A percentile compares a stretch with the other conserved stretches of the same genome.
Conservation (phyloP, 2,888 invertebrate genomes). For the Ormyrus pomaceus region DNA sequence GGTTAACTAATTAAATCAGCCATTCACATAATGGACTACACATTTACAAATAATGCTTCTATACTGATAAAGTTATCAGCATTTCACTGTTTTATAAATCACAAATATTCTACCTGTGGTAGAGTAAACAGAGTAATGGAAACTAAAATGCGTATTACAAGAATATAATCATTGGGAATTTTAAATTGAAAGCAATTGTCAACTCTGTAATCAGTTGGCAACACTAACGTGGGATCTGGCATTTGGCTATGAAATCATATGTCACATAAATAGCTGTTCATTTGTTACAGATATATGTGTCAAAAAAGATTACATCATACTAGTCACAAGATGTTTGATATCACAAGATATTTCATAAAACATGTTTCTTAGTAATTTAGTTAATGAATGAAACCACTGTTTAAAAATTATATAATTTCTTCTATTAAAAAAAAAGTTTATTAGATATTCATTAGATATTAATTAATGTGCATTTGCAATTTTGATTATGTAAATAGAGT, state of each 20-base stretch:
- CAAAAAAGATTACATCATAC: slow-evolving; percentile 55
- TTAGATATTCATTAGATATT: not conserved
- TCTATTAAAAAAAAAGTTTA: not conserved
- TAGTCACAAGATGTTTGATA: slow-evolving; percentile 48
- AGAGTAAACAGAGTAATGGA: slow-evolving; percentile 25
- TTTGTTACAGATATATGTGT: slow-evolving; percentile 41
- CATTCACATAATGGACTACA: slow-evolving; percentile 11
- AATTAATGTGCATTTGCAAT: not conserved
- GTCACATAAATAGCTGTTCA: slow-evolving; percentile 51
- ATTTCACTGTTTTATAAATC: slow-evolving; percentile 36
- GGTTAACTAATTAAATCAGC: slow-evolving; percentile 36
- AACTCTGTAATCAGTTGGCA: slow-evolving; percentile 54
- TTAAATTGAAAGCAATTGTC: slow-evolving; percentile 50
- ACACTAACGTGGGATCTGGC: slow-evolving; percentile 31
- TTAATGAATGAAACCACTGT: not conserved
- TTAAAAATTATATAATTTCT: slow-evolving; percentile 23
- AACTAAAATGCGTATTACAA: slow-evolving; percentile 30
- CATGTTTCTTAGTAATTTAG: not conserved
- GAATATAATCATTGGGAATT: slow-evolving; percentile 26
- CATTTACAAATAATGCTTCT: slow-evolving; percentile 29
- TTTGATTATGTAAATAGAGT: not conserved
- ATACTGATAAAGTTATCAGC: slow-evolving; percentile 24
- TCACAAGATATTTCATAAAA: slow-evolving; percentile 6
- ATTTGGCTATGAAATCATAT: slow-evolving; percentile 50
- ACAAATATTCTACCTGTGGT: slow-evolving; percentile 23